phyloP scores from a whole-genome alignment of 1,140 invertebrate genomes.

The Eciton burchellii region DNA sequence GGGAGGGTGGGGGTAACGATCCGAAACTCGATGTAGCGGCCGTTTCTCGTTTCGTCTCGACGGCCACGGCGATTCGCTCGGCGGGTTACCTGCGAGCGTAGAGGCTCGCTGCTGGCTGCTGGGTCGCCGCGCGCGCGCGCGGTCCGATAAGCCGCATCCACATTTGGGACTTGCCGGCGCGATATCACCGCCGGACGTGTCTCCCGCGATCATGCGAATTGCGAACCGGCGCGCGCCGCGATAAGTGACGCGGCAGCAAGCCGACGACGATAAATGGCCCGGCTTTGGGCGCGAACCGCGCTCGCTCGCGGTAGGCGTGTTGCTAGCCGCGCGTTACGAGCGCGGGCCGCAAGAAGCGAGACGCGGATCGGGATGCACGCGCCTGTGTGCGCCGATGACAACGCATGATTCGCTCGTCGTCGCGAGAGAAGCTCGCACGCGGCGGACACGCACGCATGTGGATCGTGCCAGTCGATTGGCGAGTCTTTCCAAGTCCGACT shows the following conservation, averaged over 20 bases:
- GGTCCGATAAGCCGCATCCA: constrained; percentile 14
- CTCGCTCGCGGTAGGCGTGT: constrained; percentile 39
- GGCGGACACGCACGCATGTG: too few species aligned
- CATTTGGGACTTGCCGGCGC: constrained; percentile 37
- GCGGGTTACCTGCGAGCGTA: too few species aligned
- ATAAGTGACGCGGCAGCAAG: constrained; percentile 44
- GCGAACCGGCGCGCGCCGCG: constrained; percentile 33
- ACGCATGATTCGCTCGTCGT: constrained; percentile 40
- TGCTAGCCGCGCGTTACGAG: constrained; percentile 51
- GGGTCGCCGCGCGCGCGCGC: too few species aligned
- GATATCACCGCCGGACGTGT: constrained; percentile 41
- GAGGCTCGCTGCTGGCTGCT: neutral
- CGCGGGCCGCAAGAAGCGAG: constrained; percentile 39
- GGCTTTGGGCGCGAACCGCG: constrained; percentile 45
- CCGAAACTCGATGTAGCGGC: neutral
- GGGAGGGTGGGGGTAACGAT: too few species aligned
- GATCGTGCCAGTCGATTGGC: neutral
- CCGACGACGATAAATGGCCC: constrained; percentile 29
- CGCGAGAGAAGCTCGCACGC: constrained; percentile 7
- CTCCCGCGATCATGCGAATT: constrained; percentile 44
- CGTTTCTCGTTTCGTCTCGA: too few species aligned
- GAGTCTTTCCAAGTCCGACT: constrained; percentile 26
- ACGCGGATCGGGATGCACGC: constrained; percentile 44
- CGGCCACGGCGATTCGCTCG: too few species aligned
- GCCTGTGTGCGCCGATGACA: constrained; percentile 46